Evolutionary conservation across 2,797 vertebrate species (phyloP).

Genomic region (Sphenopsis melanotis): DNA sequence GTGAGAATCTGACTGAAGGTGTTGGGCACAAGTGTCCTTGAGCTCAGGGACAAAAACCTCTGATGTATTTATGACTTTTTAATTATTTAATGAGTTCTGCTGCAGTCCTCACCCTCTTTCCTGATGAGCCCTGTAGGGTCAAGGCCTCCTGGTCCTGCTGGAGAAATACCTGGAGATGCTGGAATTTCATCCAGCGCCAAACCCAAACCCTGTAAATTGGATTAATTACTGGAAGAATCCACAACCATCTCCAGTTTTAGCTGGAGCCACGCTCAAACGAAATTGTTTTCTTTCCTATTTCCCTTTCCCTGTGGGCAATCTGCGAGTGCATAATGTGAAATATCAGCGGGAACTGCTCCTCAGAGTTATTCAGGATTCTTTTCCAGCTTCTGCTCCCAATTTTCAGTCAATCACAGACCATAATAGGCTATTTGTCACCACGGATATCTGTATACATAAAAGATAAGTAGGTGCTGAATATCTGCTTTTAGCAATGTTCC

Average conservation of each 20-base stretch:
- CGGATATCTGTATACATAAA: slow-evolving; percentile 38
- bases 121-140: not conserved
- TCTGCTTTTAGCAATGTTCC: slow-evolving; percentile 8
- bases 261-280: not conserved
- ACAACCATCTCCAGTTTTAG: not conserved
- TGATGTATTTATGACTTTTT: not conserved
- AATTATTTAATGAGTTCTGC: not conserved
- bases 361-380: not conserved
- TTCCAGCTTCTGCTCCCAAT: not conserved
- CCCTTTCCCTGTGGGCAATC: not conserved
- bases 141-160: not conserved
- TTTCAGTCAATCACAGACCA: slow-evolving; percentile 27
- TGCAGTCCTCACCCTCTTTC: not conserved
- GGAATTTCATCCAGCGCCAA: not conserved
- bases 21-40: not conserved
- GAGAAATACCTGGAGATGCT: not conserved
- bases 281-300: not conserved
- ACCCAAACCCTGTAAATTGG: not conserved
- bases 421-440: slow-evolving; percentile 26
- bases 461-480: slow-evolving; percentile 29
- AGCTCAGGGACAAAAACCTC: not conserved
- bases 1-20: not conserved
- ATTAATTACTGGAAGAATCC: not conserved
- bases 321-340: not conserved
- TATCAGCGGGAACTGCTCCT: not conserved